Evolutionary conservation across 2,888 invertebrate genomes (phyloP).

Genomic region (Tipula confusa): DNA sequence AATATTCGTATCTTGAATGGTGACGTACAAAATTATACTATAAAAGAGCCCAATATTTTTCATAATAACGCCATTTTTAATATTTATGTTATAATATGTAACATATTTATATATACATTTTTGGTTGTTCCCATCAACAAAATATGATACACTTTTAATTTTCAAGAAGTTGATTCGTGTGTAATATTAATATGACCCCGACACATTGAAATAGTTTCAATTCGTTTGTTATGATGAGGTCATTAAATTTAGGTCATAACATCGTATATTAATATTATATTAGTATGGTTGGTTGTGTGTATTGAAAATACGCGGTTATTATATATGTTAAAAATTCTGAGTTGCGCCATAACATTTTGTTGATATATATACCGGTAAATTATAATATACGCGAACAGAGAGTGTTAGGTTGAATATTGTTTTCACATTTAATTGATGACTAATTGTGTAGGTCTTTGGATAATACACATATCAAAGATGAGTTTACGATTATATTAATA

Average conservation of each 20-base stretch:
- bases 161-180: not conserved
- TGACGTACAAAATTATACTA: not conserved
- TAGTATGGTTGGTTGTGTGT: not conserved
- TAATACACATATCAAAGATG: not conserved
- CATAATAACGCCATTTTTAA: not conserved
- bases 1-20: not conserved
- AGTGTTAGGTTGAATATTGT: not conserved
- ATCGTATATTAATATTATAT: not conserved
- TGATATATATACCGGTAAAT: conserved; percentile 15
- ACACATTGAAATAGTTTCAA: conserved; percentile 28
- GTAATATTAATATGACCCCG: conserved; percentile 13
- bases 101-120: not conserved
- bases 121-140: not conserved
- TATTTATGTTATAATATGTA: not conserved
- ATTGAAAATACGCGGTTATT: not conserved
- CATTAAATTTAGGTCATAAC: conserved; percentile 21
- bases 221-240: not conserved
- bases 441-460: conserved; percentile 3
- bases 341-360: not conserved
- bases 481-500: not conserved
- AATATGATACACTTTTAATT: not conserved
- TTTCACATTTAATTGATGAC: not conserved
- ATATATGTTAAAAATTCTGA: not conserved
- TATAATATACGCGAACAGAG: not conserved
- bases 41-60: not conserved